phyloP scores from a whole-genome alignment of 2,797 vertebrate species.

The Rhinoraja longicauda region DNA sequence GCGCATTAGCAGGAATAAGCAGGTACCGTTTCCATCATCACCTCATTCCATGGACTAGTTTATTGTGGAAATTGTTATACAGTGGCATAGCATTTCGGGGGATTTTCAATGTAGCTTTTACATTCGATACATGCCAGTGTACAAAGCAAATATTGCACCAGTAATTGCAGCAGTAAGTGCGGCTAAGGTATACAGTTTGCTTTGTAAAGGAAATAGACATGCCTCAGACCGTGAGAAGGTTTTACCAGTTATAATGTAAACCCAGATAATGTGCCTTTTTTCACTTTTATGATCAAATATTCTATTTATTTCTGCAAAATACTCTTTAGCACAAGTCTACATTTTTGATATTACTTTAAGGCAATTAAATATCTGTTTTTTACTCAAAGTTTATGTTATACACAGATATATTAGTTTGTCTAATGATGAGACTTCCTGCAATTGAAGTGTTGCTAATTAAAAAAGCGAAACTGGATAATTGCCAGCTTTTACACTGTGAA shows the following conservation, averaged over 20 bases:
- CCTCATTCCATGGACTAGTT: conserved; percentile 21
- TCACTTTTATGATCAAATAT: neutral
- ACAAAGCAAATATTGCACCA: neutral
- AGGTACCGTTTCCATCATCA: neutral
- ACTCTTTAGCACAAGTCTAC: neutral
- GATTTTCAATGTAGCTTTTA: neutral
- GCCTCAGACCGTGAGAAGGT: neutral
- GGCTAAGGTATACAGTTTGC: neutral
- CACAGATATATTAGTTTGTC: neutral
- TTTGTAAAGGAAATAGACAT: conserved; percentile 8
- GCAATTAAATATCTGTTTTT: neutral
- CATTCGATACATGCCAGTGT: neutral
- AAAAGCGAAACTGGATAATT: too few relatives aligned
- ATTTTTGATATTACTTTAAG: neutral
- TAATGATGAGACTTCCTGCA: neutral
- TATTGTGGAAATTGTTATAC: conserved; percentile 10
- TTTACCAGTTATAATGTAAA: conserved; percentile 10
- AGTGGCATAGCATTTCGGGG: neutral
- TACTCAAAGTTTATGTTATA: neutral
- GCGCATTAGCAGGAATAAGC: neutral
- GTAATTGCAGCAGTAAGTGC: neutral
- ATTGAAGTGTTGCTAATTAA: neutral
- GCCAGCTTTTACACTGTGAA: neutral
- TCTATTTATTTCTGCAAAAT: neutral
- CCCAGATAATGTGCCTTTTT: neutral